Conservation (phyloP, 2,888 invertebrate genomes). For the Caprella mutica region DNA sequence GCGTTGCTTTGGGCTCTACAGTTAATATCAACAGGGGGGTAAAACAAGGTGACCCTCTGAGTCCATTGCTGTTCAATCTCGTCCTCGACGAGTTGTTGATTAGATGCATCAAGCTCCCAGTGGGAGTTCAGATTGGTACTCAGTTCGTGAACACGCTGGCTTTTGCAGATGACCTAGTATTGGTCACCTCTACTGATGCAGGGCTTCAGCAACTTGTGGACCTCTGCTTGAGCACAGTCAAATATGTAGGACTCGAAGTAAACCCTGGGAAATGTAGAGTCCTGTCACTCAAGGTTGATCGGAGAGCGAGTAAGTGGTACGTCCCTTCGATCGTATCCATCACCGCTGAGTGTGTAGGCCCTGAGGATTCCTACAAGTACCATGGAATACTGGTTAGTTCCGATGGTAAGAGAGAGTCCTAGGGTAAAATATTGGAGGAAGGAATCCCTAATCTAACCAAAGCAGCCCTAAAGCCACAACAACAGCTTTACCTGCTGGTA, state of each 20-base stretch:
- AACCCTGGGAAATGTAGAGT: not conserved
- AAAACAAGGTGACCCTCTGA: constrained; percentile 3
- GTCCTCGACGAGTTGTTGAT: not conserved
- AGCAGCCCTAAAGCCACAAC: constrained; percentile 1
- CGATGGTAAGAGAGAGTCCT: not conserved
- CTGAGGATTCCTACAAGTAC: not conserved
- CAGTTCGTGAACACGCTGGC: not conserved
- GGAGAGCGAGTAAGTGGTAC: not conserved
- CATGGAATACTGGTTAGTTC: not conserved
- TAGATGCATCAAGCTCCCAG: too few species aligned
- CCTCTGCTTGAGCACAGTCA: not conserved
- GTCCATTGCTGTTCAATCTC: not conserved
- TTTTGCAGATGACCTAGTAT: constrained; percentile 2
- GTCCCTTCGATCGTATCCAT: not conserved
- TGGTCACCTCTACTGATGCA: not conserved
- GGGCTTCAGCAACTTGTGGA: not conserved
- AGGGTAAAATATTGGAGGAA: not conserved
- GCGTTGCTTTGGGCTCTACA: not conserved
- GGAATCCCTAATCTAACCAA: not conserved
- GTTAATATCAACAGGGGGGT: not conserved
- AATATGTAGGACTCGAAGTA: not conserved
- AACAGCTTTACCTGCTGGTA: not conserved
- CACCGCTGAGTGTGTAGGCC: too few species aligned
- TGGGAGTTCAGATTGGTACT: not conserved
- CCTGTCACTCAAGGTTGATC: not conserved